Evolutionary conservation across 2,113 vertebrate species (phyloP).

Genomic region (Pterocles gutturalis): DNA sequence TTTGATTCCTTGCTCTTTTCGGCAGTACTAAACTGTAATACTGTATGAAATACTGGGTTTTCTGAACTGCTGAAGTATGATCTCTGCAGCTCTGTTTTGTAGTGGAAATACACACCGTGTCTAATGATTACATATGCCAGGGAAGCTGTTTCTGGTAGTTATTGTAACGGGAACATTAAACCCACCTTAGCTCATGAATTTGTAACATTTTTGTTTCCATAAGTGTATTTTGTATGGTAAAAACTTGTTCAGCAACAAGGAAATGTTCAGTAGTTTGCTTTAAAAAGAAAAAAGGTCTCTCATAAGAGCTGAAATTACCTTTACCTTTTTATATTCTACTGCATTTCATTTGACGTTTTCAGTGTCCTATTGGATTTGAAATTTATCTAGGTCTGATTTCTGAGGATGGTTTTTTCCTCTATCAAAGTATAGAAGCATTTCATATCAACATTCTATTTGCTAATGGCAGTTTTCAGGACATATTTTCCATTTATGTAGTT

Average conservation of each 20-base stretch:
- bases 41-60: background rate
- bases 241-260: background rate
- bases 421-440: background rate
- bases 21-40: background rate
- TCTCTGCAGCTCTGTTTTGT: background rate
- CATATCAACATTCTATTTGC: background rate
- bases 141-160: constrained; percentile 3
- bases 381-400: background rate
- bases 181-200: background rate
- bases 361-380: background rate
- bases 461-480: background rate
- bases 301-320: background rate
- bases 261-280: background rate
- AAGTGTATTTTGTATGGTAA: background rate
- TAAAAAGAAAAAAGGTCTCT: background rate
- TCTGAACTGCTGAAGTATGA: background rate
- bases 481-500: background rate
- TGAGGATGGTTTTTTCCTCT: background rate
- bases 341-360: background rate
- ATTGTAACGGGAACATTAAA: background rate
- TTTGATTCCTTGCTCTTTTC: background rate
- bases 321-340: background rate
- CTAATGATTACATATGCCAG: background rate
- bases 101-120: background rate
- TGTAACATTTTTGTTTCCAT: background rate